phyloP scores from a whole-genome alignment of 2,797 vertebrate species.

The Tangara arthus region DNA sequence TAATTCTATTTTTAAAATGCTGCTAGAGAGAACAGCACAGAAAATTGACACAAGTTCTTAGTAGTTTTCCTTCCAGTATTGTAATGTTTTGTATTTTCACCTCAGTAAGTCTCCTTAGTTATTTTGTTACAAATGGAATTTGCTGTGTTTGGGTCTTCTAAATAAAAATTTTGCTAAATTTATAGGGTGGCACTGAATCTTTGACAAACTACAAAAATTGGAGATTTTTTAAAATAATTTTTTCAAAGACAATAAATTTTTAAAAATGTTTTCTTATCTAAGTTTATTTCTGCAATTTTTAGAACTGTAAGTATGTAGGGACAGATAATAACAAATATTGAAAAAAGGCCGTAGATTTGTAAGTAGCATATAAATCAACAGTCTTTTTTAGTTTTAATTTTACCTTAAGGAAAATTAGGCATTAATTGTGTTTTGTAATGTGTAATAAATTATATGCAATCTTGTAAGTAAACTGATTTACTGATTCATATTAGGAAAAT shows the following conservation, averaged over 20 bases:
- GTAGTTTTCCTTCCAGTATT: conserved; percentile 6
- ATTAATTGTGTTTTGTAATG: neutral
- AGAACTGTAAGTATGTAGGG: neutral
- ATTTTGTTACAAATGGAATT: neutral
- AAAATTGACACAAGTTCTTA: conserved; percentile 13
- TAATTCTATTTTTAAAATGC: neutral
- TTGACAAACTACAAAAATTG: neutral
- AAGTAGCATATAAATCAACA: neutral
- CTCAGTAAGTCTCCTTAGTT: neutral
- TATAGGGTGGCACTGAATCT: neutral
- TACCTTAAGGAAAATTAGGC: neutral
- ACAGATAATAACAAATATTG: neutral
- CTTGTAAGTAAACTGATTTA: neutral
- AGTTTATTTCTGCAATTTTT: neutral
- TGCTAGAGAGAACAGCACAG: neutral
- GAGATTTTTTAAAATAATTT: neutral
- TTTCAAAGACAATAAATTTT: neutral
- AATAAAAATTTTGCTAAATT: neutral
- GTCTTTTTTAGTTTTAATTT: neutral
- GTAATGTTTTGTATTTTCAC: neutral
- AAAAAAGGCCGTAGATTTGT: neutral
- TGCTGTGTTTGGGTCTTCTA: neutral
- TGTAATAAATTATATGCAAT: neutral
- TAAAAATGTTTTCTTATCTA: neutral
- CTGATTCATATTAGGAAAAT: neutral